These are phyloP conservation scores for Papilio machaon DNA, from an alignment of 1,140 invertebrate species.

Conservation along the genomic window DNA sequence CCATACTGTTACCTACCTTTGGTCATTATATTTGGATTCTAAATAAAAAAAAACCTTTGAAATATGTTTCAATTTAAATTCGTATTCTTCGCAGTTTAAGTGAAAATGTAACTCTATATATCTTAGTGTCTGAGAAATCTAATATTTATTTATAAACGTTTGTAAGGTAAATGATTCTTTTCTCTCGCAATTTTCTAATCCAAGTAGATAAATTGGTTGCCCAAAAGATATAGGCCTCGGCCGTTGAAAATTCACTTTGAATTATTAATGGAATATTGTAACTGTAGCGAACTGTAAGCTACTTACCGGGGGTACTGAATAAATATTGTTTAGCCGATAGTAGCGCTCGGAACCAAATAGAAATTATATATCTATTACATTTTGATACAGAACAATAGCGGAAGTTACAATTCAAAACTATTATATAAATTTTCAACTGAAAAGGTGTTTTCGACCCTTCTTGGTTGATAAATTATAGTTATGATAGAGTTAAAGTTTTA, in stretches of 20 bases:
- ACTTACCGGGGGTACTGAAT: slow-evolving; percentile 72
- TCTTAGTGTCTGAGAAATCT: not conserved
- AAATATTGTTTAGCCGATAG: slow-evolving; percentile 72
- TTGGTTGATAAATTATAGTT: not conserved
- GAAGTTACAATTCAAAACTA: slow-evolving; percentile 23
- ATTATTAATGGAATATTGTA: slow-evolving; percentile 77
- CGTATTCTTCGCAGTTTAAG: not conserved
- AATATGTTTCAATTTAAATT: not conserved
- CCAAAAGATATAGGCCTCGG: slow-evolving; percentile 67
- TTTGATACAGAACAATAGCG: slow-evolving; percentile 38
- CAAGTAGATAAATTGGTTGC: slow-evolving; percentile 65
- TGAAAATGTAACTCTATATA: not conserved
- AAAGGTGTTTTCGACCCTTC: slow-evolving; percentile 18
- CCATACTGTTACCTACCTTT: no score
- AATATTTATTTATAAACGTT: not conserved
- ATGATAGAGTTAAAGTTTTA: not conserved
- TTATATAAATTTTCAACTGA: not conserved
- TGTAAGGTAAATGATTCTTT: slow-evolving; percentile 13
- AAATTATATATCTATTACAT: slow-evolving; percentile 41
- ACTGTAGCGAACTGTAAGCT: slow-evolving; percentile 74
- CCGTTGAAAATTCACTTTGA: slow-evolving; percentile 67
- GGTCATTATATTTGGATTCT: not conserved
- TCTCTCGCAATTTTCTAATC: slow-evolving; percentile 50
- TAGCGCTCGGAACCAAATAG: slow-evolving; percentile 48
- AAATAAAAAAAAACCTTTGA: not conserved